Evolutionary conservation across 2,888 invertebrate species (phyloP).

Genomic region (Idaea biselata): DNA sequence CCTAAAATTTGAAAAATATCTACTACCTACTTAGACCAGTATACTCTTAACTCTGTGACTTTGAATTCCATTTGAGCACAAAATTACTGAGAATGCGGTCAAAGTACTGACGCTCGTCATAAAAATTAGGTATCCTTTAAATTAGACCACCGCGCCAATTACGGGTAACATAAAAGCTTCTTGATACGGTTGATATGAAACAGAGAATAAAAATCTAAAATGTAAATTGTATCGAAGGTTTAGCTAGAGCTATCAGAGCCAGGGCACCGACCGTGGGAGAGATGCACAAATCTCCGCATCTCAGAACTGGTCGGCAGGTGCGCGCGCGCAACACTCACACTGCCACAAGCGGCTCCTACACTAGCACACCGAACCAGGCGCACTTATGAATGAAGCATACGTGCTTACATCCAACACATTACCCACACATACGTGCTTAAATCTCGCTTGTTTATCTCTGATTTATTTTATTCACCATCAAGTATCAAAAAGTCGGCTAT

Average conservation of each 20-base stretch:
- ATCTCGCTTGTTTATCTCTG: conserved; percentile 76
- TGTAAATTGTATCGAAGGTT: conserved; percentile 71
- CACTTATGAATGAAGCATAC: conserved; percentile 76
- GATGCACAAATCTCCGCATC: conserved; percentile 80
- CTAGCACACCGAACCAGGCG: conserved; percentile 52
- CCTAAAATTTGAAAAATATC: too few relatives aligned
- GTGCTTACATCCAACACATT: conserved; percentile 36
- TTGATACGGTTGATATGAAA: conserved; percentile 27
- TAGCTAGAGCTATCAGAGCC: conserved; percentile 68
- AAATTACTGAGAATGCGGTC: not conserved
- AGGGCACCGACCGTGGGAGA: conserved; percentile 80
- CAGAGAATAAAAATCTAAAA: conserved; percentile 43
- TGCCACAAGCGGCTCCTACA: conserved; percentile 38
- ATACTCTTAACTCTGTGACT: too few relatives aligned
- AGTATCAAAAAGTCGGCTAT: conserved; percentile 70
- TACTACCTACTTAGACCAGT: not conserved
- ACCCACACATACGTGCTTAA: conserved; percentile 46
- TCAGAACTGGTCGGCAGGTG: conserved; percentile 81
- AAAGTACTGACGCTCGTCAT: not conserved
- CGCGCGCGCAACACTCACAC: conserved; percentile 49
- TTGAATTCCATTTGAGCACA: not conserved
- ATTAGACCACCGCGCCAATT: not conserved
- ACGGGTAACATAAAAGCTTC: not conserved
- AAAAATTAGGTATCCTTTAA: not conserved
- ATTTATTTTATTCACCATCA: conserved; percentile 76